A percentile compares a stretch with the other conserved stretches of the same genome.
Conservation (phyloP, 2,888 invertebrate species). For the Graphium colonna region DNA sequence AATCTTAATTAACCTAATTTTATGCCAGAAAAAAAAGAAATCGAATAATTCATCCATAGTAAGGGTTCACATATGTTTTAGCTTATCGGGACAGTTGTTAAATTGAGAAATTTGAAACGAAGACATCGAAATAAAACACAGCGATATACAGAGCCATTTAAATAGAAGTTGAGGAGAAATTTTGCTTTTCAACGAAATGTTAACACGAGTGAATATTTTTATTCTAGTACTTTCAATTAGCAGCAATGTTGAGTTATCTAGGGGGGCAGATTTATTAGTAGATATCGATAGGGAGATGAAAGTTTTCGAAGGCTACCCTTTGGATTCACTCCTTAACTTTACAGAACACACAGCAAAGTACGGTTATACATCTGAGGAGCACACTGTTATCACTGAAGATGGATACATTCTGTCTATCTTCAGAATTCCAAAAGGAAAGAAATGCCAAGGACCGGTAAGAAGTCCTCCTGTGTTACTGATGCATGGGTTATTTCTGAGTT, state of each 20-base stretch:
- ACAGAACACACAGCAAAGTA: conserved; percentile 41
- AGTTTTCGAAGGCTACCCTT: neutral
- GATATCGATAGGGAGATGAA: neutral
- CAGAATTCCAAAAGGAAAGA: conserved; percentile 1
- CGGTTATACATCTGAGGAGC: conserved; percentile 51
- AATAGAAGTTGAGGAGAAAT: neutral
- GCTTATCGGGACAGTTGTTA: neutral
- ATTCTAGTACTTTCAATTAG: neutral
- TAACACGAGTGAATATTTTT: neutral
- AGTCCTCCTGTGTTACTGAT: conserved; percentile 52
- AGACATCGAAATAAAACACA: neutral
- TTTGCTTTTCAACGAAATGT: neutral
- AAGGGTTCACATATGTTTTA: too few species aligned
- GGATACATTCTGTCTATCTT: conserved; percentile 52
- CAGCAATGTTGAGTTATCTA: neutral
- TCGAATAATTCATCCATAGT: too few species aligned
- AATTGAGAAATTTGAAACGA: neutral
- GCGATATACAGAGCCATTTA: neutral
- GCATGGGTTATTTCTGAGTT: conserved; percentile 57
- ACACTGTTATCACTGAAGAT: conserved; percentile 51
- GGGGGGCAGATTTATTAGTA: neutral
- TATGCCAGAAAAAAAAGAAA: too few species aligned
- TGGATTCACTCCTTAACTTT: conserved; percentile 35
- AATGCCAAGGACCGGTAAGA: conserved; percentile 29
- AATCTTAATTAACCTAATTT: too few species aligned